Evolutionary conservation across 2,888 invertebrate genomes (phyloP), one percentile per base, ranked within the genome.

Genomic region (Tigriopus californicus): DNA sequence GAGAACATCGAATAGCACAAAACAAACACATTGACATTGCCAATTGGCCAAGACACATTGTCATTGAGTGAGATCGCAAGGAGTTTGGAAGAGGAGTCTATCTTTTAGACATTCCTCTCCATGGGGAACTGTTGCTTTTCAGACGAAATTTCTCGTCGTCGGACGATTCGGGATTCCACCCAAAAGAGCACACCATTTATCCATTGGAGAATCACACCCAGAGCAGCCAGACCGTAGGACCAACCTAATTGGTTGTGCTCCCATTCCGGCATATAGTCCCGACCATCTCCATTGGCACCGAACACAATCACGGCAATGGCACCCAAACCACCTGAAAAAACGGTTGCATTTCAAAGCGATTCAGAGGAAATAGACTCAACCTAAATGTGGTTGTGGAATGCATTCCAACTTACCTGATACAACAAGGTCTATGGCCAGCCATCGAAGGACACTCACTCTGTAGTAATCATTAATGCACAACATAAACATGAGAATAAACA

Each of bases 191-290:
- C 75, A 11, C 85, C 79, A 0, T 86, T 77, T 15, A 88, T 76
- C 41, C 87, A 72, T 58, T 81, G 79, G 8, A 82, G 75, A 1
- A 86, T 76, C 1, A 82, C 77, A 10, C 89, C 90, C n/a, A 85
- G 80, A 41, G 61, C 63, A 62, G 61, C 15, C 40, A 94, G 72
- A 0, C 85, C 85, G 68, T 90, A 95, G 0, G 92, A 91, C 89
- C 91, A 95, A 3, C 92, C 91, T 64, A 95, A 81, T 74, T 87
- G 92, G 71, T 95, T 95, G 71, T 94, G 92, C 12, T 86, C 83
- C 69, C 92, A 88, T 62, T 86, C 88, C 0, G 92, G 92, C 88
- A 95, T 90, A 85, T 92, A 90, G 20, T 81, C 84, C 63, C 87
- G 80, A 11, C 82, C 80, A 71, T 92, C 91, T 8, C 85, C 91